Base-by-base conservation (phyloP, 2,888 invertebrate genomes). In the Drosophila niveifrons region DNA sequence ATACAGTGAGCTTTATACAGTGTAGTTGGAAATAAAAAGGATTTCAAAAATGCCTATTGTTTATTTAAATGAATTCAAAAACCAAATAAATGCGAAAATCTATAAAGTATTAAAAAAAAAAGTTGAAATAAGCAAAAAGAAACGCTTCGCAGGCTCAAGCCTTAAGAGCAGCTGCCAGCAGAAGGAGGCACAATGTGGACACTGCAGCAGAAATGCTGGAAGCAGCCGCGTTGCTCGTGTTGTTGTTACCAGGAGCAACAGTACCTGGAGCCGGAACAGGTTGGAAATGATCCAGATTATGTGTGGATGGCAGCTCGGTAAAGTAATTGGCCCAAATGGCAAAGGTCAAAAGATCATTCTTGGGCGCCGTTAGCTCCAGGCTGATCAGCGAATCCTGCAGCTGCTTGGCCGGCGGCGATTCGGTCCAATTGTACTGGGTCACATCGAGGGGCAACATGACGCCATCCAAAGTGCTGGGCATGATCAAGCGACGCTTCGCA, bases 291-390 rank as follows among this genome's bases (percentile, higher is more conserved):
- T 90, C 51, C 50, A 91, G 50, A 34, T 90, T 90, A 47, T 90
- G 90, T 0, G 34, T 77, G 57, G 64, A 79, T 6, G 69, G 59
- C 34, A 76, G 29, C 1, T 64, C 31, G 3, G 70, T 83, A 9
- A 65, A 91, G 46, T 91, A 91, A 17, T 90, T 91, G 11, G 88
- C 88, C 89, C 91, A 92, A 47, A 92, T 90, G 29, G 88, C 92
- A 64, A 92, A 92, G 3, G 92, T 91, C n/a, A 92, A 51, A 2
- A 92, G 59, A 64, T 92, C 89, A 17, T 86, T 77, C 55, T 89
- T 82, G 1, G 90, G 72, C 11, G 29, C 18, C 0, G 13, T 23
- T n/a, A 90, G 52, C 9, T 62, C 48, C 28, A 90, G 39, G 11
- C 63, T 36, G 7, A 90, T 62, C 0, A 18, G 57, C 0, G 83